These are phyloP conservation scores for Heliconius sara DNA, from an alignment of 2,888 invertebrate genomes.

Conservation along the genomic window DNA sequence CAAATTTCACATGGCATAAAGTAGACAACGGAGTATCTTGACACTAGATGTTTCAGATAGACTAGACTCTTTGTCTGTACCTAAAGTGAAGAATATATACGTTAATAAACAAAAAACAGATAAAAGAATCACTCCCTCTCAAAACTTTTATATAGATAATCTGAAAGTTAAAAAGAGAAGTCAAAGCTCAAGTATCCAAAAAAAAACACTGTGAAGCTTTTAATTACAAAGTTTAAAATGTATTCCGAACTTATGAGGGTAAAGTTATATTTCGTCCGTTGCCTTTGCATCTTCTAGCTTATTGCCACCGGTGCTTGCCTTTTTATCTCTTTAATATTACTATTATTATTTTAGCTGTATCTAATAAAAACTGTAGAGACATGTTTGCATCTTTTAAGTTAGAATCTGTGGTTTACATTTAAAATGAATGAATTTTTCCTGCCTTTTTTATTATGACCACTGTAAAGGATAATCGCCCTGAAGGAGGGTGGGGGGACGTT, in stretches of 20 bases:
- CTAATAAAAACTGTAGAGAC: too few relatives aligned
- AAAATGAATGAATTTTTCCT: too few relatives aligned
- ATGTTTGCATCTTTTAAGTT: too few relatives aligned
- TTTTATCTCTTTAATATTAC: background rate
- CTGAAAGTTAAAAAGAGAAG: background rate
- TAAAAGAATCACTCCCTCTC: background rate
- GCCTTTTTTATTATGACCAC: too few relatives aligned
- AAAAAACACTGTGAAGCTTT: slow-evolving; percentile 19
- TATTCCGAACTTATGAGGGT: background rate
- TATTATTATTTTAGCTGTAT: too few relatives aligned
- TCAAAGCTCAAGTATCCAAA: background rate
- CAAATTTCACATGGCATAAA: too few relatives aligned
- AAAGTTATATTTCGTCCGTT: slow-evolving; percentile 9
- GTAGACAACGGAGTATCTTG: too few relatives aligned
- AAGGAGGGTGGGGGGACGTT: too few relatives aligned
- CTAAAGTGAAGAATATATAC: background rate
- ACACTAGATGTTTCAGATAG: too few relatives aligned
- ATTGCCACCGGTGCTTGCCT: background rate
- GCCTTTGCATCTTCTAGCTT: background rate
- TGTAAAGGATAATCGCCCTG: too few relatives aligned
- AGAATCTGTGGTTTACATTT: too few relatives aligned
- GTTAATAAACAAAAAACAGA: background rate
- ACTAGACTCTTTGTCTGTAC: background rate
- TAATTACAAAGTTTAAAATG: slow-evolving; percentile 14
- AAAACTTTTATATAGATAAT: background rate